Conservation (phyloP, 2,113 vertebrate species). For the Rissa tridactyla region DNA sequence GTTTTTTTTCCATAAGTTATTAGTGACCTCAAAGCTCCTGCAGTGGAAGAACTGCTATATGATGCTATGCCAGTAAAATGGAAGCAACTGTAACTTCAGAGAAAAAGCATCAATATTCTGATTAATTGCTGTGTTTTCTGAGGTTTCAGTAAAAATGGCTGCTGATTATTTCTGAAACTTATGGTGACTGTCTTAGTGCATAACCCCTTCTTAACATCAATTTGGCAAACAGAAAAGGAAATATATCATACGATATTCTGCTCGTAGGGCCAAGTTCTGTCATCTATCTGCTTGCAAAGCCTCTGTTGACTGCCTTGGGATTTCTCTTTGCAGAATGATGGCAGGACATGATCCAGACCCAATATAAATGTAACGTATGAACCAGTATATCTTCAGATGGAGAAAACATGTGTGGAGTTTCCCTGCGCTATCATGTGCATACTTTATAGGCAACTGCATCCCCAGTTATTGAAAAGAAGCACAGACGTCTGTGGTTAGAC, state of each 20-base stretch:
- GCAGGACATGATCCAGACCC: conserved; percentile 51
- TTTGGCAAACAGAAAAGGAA: conserved; percentile 46
- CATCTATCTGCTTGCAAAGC: conserved; percentile 53
- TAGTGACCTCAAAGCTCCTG: not conserved
- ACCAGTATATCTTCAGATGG: conserved; percentile 55
- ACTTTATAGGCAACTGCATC: conserved; percentile 45
- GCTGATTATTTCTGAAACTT: conserved; percentile 58
- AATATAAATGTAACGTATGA: conserved; percentile 47
- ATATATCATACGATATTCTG: conserved; percentile 48
- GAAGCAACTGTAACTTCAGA: conserved; percentile 25
- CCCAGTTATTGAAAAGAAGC: conserved; percentile 56
- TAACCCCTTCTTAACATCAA: conserved; percentile 49
- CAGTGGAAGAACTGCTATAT: conserved; percentile 25
- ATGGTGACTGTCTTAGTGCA: conserved; percentile 47
- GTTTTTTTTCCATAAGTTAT: conserved; percentile 23
- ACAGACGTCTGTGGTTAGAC: conserved; percentile 60
- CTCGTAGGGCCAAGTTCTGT: conserved; percentile 51
- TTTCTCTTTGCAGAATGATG: conserved; percentile 49
- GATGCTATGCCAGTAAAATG: conserved; percentile 37
- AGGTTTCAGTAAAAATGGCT: conserved; percentile 60
- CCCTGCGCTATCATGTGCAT: conserved; percentile 18
- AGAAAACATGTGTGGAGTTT: conserved; percentile 61
- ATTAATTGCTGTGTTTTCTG: conserved; percentile 55
- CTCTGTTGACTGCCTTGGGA: conserved; percentile 54
- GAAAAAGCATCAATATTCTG: conserved; percentile 48